These are phyloP conservation scores for Aurelia sp. DNA, from an alignment of 30 jellyfish, hydroid and myxozoan genomes.

Conservation along the genomic window DNA sequence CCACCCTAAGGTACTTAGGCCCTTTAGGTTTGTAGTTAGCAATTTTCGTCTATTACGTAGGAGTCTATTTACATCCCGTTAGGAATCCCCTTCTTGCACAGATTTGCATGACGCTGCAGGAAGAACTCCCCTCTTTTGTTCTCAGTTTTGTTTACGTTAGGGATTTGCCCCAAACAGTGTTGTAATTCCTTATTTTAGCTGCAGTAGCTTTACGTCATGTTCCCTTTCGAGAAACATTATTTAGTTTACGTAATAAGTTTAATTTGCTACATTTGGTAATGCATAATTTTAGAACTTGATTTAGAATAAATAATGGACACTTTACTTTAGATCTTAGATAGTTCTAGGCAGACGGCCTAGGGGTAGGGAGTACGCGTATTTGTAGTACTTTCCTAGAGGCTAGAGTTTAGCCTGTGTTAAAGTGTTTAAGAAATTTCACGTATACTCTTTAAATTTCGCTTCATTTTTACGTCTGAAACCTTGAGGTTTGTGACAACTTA, in stretches of 20 bases:
- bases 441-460: too few species aligned
- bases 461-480: too few species aligned
- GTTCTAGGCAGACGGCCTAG: background rate
- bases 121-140: background rate
- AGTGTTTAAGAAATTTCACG: too few species aligned
- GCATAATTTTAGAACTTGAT: background rate
- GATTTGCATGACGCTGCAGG: background rate
- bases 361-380: background rate
- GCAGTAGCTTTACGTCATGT: background rate
- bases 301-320: background rate
- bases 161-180: background rate
- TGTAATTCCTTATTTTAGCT: background rate
- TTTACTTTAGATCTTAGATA: background rate
- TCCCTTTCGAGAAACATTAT: background rate
- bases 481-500: too few species aligned
- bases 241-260: background rate
- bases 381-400: background rate
- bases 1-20: too few species aligned
- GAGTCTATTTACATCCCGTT: background rate
- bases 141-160: too few species aligned
- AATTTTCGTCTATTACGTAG: background rate
- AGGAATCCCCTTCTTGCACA: background rate
- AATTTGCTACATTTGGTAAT: background rate
- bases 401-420: background rate
- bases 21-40: background rate